Evolutionary conservation across 2,113 vertebrate species (phyloP).

Genomic region (Cyprinodon brontotheroides): DNA sequence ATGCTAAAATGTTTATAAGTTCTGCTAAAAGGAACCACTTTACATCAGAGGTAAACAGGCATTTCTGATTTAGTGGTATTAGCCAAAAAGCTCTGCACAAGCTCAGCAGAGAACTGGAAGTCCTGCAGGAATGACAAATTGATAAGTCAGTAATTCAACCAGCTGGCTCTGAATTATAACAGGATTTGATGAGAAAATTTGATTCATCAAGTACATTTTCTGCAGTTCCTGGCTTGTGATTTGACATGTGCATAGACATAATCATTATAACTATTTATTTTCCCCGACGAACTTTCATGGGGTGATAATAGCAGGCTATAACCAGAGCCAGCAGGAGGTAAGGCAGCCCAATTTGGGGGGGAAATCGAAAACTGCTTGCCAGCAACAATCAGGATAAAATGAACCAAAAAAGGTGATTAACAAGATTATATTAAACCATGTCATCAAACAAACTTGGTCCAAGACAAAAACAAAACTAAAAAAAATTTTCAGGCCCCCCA

Average conservation of each 20-base stretch:
- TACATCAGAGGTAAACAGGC: constrained; percentile 59
- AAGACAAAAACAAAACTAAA: neutral
- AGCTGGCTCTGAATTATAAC: constrained; percentile 25
- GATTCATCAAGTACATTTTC: constrained; percentile 35
- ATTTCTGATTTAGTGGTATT: constrained; percentile 54
- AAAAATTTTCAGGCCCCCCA: neutral
- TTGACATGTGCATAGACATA: constrained; percentile 52
- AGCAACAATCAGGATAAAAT: neutral
- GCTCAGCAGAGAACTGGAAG: constrained; percentile 19
- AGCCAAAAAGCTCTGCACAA: constrained; percentile 13
- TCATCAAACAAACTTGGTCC: neutral
- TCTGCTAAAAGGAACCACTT: constrained; percentile 44
- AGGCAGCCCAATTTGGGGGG: constrained; percentile 14
- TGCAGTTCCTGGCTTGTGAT: constrained; percentile 1
- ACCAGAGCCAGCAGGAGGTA: constrained; percentile 6
- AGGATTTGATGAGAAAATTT: constrained; percentile 47
- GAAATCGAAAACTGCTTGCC: constrained; percentile 7
- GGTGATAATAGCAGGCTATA: constrained; percentile 38
- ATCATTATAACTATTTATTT: constrained; percentile 47
- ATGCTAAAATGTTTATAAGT: constrained; percentile 55
- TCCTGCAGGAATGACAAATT: constrained; percentile 13
- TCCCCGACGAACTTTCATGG: constrained; percentile 26
- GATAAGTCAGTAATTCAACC: constrained; percentile 23
- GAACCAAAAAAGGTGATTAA: constrained; percentile 10
- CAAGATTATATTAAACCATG: neutral